These are phyloP conservation scores for Caradrina kadenii DNA, from an alignment of 2,888 invertebrate species.

Conservation along the genomic window DNA sequence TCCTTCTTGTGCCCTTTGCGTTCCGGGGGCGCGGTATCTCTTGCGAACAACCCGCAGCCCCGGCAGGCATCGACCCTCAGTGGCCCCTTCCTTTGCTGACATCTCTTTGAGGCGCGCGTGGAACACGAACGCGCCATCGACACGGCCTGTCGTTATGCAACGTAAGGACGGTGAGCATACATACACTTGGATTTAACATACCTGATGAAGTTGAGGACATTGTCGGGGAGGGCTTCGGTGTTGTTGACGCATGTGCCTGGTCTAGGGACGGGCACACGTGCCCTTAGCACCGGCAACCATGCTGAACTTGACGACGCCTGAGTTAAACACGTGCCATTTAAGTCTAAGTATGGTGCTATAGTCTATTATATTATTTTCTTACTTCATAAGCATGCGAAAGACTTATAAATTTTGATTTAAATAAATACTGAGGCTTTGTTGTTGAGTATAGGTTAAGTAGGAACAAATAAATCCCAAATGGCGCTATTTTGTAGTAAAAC, in stretches of 20 bases:
- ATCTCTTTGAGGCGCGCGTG: too few relatives aligned
- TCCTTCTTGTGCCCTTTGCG: too few relatives aligned
- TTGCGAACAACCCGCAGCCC: too few relatives aligned
- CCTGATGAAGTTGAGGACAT: conserved; percentile 93
- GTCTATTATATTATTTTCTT: not conserved
- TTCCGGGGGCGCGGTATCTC: too few relatives aligned
- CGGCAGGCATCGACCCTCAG: too few relatives aligned
- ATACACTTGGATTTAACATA: conserved; percentile 53
- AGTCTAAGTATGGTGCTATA: not conserved
- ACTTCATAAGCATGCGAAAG: not conserved
- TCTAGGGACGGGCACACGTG: conserved; percentile 91
- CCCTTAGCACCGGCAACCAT: conserved; percentile 92
- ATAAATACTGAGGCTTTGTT: not conserved
- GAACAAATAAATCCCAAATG: not conserved
- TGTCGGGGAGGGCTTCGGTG: conserved; percentile 91
- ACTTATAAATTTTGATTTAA: not conserved
- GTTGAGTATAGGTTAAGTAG: not conserved
- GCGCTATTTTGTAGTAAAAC: conserved; percentile 5
- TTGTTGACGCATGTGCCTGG: conserved; percentile 93
- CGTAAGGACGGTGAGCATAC: too few relatives aligned
- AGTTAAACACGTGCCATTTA: conserved; percentile 2
- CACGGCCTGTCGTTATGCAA: too few relatives aligned
- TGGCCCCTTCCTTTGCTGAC: too few relatives aligned
- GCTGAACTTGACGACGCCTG: conserved; percentile 92
- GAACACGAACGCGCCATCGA: too few relatives aligned